Evolutionary conservation across 2,113 vertebrate species (phyloP).

Genomic region (Xiphophorus hellerii): DNA sequence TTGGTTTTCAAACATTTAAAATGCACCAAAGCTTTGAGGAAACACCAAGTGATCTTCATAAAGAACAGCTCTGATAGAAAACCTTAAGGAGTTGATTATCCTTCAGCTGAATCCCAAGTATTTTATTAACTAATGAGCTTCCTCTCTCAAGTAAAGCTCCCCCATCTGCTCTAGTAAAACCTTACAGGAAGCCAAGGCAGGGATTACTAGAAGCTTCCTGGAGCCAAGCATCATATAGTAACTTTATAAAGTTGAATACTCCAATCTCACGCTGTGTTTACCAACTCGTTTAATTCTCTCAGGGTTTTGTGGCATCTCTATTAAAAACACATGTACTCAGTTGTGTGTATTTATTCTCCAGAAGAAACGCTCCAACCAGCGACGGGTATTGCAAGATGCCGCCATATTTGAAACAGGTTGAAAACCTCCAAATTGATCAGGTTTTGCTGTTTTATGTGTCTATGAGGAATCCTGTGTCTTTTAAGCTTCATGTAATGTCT

Average conservation of each 20-base stretch:
- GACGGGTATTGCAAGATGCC: too few relatives aligned
- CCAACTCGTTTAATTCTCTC: not conserved
- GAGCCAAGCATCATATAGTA: conserved; percentile 8
- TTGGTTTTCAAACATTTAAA: not conserved
- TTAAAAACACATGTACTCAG: not conserved
- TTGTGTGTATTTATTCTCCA: not conserved
- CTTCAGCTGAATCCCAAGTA: not conserved
- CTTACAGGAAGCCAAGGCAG: conserved; percentile 9
- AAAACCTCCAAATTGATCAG: not conserved
- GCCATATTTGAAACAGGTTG: not conserved
- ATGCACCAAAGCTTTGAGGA: not conserved
- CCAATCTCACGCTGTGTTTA: not conserved
- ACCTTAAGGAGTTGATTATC: conserved; percentile 9
- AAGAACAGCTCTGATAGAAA: not conserved
- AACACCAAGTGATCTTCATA: not conserved
- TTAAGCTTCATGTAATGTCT: not conserved
- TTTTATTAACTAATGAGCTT: conserved; percentile 4
- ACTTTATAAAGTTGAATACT: not conserved
- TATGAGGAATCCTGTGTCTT: not conserved
- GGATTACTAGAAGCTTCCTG: not conserved
- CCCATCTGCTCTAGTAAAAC: conserved; percentile 6
- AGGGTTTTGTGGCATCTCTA: conserved; percentile 20
- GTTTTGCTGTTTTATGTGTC: not conserved
- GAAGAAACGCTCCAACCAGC: not conserved
- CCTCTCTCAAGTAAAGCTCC: not conserved